Evolutionary conservation across 2,888 invertebrate genomes (phyloP), one percentile per base, ranked within the genome.

Genomic region (Pristionchus japonicus): DNA sequence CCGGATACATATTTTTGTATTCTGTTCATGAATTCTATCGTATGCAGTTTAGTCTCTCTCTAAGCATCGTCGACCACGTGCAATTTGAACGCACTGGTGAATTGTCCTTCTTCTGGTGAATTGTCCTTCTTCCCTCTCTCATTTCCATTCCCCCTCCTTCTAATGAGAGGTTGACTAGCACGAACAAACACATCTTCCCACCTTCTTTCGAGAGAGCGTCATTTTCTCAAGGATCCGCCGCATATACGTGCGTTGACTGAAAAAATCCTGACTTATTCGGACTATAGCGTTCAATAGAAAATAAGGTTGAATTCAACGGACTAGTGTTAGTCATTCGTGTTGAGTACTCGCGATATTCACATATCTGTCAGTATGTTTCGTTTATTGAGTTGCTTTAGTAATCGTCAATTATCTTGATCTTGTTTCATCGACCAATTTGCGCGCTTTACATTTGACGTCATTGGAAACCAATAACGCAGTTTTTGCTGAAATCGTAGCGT

Each of bases 141-240:
- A n/a, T 57, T 64, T 64, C 64, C 61, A 13, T 64, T 34, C 20
- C 64, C 31, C 27, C 15, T 31, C 64, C 31, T 31, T 64, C 64
- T 31, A 64, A 64, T 64, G 64, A 34, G 64, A 31, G 64, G 64
- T 64, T 64, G 31, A 34, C 64, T 13, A 31, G 31, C 31, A 15
- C 27, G 64, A 64, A 64, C 64, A 64, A 64, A 64, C 64, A 64
- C 27, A 64, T 64, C 64, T 64, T 64, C 64, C 64, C 64, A 34
- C 64, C 64, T 64, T 64, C 64, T 64, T 64, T 34, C 31, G 34
- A 34, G 31, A 64, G 31, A 15, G 64, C 17, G 64, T 17, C 31
- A 64, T 64, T 64, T 64, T 64, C 64, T 34, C 31, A 64, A 64
- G 64, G 64, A 64, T 34, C 64, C 31, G 0, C 31, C 31, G 64